These are phyloP conservation scores for Gerosis bhagava DNA, from an alignment of 2,888 invertebrate species.

Conservation along the genomic window DNA sequence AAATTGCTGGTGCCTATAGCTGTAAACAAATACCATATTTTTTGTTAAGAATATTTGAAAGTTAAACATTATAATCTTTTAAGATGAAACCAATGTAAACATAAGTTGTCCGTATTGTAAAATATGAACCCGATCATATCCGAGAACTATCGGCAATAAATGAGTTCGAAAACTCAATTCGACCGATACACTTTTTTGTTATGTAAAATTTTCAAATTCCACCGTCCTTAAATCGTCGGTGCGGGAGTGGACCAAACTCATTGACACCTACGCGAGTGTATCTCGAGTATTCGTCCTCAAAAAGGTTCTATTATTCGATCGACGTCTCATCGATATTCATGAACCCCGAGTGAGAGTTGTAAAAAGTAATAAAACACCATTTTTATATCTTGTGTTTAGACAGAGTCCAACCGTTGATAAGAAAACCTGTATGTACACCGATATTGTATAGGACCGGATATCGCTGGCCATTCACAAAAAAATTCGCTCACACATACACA, in stretches of 20 bases:
- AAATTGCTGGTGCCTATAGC: no score
- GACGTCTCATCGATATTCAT: slow-evolving; percentile 71
- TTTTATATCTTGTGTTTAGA: slow-evolving; percentile 80
- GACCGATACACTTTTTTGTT: slow-evolving; percentile 60
- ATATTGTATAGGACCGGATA: slow-evolving; percentile 75
- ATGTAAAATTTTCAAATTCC: slow-evolving; percentile 59
- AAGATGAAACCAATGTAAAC: no score
- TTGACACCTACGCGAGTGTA: slow-evolving; percentile 72
- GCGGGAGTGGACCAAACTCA: slow-evolving; percentile 48
- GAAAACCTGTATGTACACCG: slow-evolving; percentile 71
- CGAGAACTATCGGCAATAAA: slow-evolving; percentile 56
- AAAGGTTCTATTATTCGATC: slow-evolving; percentile 63
- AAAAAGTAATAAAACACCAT: slow-evolving; percentile 78
- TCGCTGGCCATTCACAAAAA: slow-evolving; percentile 80
- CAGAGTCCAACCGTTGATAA: slow-evolving; percentile 77
- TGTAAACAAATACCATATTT: no score
- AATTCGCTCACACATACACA: slow-evolving; percentile 50
- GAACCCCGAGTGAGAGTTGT: slow-evolving; percentile 63
- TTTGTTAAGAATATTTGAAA: no score
- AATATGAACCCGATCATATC: background rate
- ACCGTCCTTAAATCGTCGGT: slow-evolving; percentile 62
- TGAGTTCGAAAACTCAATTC: slow-evolving; percentile 38
- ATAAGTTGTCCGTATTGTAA: no score
- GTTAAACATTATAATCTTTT: no score
- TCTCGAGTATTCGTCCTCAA: slow-evolving; percentile 49